phyloP scores from a whole-genome alignment of 2,113 vertebrate genomes.

The Odobenus rosmarus region DNA sequence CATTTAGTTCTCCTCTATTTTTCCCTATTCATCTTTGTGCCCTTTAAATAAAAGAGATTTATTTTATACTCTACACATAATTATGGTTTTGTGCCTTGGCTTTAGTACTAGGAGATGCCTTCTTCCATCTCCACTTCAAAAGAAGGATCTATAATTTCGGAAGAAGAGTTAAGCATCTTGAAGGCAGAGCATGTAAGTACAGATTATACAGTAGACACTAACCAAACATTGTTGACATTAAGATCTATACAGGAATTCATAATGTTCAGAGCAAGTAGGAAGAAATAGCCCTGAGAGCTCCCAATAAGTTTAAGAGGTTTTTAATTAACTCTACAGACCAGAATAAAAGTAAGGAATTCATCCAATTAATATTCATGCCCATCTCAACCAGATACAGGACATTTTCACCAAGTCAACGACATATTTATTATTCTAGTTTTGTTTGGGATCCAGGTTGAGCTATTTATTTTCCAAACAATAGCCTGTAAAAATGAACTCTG shows the following conservation, averaged over 20 bases:
- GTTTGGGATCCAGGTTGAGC: conserved; percentile 16
- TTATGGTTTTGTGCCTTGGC: conserved; percentile 22
- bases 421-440: conserved; percentile 47
- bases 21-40: background rate
- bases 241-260: background rate
- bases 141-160: conserved; percentile 46
- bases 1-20: conserved; percentile 17
- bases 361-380: conserved; percentile 2
- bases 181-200: background rate
- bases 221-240: background rate
- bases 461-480: conserved; percentile 54
- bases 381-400: background rate
- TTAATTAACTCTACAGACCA: conserved; percentile 30
- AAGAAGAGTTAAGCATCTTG: background rate
- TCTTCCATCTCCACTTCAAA: conserved; percentile 32
- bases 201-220: background rate
- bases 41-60: conserved; percentile 39
- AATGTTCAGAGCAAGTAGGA: background rate
- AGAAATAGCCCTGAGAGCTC: background rate
- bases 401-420: background rate
- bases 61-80: conserved; percentile 20
- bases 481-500: background rate
- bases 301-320: background rate
- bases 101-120: background rate
- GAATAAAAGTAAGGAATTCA: background rate